phyloP scores from a whole-genome alignment of 2,113 vertebrate genomes.

The Malurus melanocephalus region DNA sequence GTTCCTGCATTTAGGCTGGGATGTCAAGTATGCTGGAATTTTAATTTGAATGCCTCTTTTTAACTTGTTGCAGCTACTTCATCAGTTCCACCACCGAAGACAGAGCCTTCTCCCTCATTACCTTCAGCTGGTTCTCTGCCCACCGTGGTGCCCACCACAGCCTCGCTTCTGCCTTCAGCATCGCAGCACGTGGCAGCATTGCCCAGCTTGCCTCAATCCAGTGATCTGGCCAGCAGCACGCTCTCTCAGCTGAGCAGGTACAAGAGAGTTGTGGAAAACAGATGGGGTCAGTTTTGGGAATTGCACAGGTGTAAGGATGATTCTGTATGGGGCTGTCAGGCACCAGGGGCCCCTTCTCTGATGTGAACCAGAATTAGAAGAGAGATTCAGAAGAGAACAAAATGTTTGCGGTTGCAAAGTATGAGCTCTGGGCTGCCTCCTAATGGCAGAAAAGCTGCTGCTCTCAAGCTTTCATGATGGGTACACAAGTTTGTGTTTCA shows the following conservation, averaged over 20 bases:
- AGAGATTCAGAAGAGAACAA: background rate
- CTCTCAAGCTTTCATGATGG: background rate
- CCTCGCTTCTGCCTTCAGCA: conserved; percentile 77
- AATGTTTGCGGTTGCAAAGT: background rate
- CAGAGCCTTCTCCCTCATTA: conserved; percentile 77
- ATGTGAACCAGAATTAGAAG: background rate
- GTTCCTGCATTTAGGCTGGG: background rate
- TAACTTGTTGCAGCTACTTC: conserved; percentile 75
- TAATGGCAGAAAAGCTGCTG: background rate
- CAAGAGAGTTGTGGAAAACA: background rate
- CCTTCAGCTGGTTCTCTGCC: conserved; percentile 72
- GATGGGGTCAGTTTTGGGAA: background rate
- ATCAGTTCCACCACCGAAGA: conserved; percentile 81
- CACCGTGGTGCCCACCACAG: conserved; percentile 70
- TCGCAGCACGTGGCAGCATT: conserved; percentile 77
- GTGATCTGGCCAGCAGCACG: conserved; percentile 78
- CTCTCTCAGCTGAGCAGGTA: conserved; percentile 90
- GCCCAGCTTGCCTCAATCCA: conserved; percentile 76
- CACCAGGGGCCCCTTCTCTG: background rate
- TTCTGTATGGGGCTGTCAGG: background rate
- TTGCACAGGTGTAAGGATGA: background rate
- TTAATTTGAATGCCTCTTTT: background rate
- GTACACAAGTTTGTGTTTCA: background rate
- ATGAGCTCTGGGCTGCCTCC: background rate
- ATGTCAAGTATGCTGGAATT: background rate